A percentile compares a stretch with the other conserved stretches of the same genome.
These are phyloP conservation scores for Hanleya hanleyi DNA, from an alignment of 2,888 invertebrate genomes.

Conservation along the genomic window DNA sequence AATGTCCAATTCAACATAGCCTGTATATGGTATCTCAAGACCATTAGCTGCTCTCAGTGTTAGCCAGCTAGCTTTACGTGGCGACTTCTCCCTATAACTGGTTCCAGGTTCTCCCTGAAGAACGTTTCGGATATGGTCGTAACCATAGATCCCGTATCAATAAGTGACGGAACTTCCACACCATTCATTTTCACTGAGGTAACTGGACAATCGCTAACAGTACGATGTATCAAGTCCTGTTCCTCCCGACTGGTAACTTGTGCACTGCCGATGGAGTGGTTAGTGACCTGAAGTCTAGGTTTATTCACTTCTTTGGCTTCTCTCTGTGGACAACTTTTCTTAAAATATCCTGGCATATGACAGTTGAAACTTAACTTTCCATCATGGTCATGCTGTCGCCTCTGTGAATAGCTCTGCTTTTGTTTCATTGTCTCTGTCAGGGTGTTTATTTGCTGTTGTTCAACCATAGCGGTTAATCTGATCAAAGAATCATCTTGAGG, in stretches of 20 bases:
- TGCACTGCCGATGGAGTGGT: neutral
- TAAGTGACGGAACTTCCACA: slow-evolving; percentile 8
- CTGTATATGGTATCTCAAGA: slow-evolving; percentile 22
- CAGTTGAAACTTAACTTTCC: neutral
- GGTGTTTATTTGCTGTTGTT: neutral
- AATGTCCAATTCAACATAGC: slow-evolving; percentile 30
- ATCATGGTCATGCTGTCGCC: neutral
- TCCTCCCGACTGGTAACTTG: neutral
- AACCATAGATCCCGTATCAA: slow-evolving; percentile 25
- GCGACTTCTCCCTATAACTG: neutral
- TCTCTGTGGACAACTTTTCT: neutral
- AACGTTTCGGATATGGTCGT: slow-evolving; percentile 15
- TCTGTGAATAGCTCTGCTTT: neutral
- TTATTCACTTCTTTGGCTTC: neutral
- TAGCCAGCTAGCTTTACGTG: neutral
- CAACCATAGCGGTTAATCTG: neutral
- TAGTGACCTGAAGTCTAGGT: too few relatives aligned
- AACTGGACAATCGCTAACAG: slow-evolving; percentile 14
- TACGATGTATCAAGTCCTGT: neutral
- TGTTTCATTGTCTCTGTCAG: neutral
- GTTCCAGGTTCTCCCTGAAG: slow-evolving; percentile 11
- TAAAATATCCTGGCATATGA: neutral
- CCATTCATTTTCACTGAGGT: neutral
- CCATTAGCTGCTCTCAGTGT: slow-evolving; percentile 18
- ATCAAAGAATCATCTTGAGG: neutral